Percentiles rank a stretch among this genome's conserved stretches.
These are phyloP conservation scores for Harlomillsia oculata DNA, from an alignment of 1,140 invertebrate species.

Conservation along the genomic window DNA sequence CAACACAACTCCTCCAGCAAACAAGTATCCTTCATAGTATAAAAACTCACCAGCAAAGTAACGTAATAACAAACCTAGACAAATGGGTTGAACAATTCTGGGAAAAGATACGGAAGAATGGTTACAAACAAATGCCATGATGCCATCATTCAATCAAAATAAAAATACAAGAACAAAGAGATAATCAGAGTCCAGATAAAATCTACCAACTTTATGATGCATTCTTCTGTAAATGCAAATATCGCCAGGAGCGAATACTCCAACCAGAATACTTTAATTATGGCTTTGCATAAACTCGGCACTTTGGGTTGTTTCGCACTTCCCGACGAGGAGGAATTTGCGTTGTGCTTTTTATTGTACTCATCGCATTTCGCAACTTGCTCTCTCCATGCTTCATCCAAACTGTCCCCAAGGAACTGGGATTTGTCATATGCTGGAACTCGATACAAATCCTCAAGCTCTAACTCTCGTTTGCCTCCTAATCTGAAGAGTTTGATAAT, in stretches of 20 bases:
- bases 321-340: too few species aligned
- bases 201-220: conserved; percentile 21
- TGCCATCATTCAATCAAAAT: not conserved
- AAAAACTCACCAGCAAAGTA: conserved; percentile 34
- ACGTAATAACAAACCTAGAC: conserved; percentile 38
- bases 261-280: conserved; percentile 39
- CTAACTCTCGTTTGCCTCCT: conserved; percentile 19
- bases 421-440: conserved; percentile 17
- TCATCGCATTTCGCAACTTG: conserved; percentile 35
- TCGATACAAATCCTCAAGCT: conserved; percentile 24
- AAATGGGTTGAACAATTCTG: conserved; percentile 36
- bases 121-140: not conserved
- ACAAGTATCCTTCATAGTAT: conserved; percentile 34
- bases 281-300: conserved; percentile 38
- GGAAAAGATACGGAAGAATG: too few species aligned
- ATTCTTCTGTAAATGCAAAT: conserved; percentile 40
- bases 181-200: conserved; percentile 9
- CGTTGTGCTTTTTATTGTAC: not conserved
- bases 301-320: conserved; percentile 11
- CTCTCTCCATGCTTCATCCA: conserved; percentile 19
- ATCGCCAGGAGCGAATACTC: conserved; percentile 40
- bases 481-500: conserved; percentile 10
- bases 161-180: conserved; percentile 1
- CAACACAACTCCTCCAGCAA: conserved; percentile 39
- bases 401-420: conserved; percentile 12